phyloP scores from a whole-genome alignment of 64 coral and sea anemone genomes.

The Porites lutea region DNA sequence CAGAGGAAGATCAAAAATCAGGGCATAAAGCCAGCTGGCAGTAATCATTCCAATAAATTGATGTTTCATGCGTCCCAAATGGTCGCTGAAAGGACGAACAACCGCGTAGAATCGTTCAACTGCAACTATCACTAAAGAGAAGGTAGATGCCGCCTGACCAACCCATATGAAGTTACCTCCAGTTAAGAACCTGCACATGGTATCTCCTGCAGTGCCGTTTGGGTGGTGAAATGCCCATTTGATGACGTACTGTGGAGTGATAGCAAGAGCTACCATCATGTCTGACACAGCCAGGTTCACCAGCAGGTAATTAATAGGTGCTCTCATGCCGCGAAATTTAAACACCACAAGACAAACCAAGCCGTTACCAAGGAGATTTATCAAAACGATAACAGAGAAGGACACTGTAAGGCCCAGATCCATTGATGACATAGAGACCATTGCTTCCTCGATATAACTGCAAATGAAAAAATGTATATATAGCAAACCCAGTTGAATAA shows the following conservation, averaged over 20 bases:
- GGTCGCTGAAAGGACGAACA: neutral
- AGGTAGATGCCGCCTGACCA: conserved; percentile 11
- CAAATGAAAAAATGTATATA: neutral
- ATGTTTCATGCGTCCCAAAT: neutral
- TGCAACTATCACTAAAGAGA: conserved; percentile 31
- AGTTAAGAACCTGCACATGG: conserved; percentile 70
- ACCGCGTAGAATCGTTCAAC: conserved; percentile 39
- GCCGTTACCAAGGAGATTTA: conserved; percentile 73
- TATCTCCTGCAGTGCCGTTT: conserved; percentile 49
- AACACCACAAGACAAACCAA: conserved; percentile 60
- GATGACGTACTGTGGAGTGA: conserved; percentile 65
- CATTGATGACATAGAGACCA: neutral
- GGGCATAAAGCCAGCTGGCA: conserved; percentile 27
- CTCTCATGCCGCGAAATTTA: conserved; percentile 27
- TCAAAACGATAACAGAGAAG: conserved; percentile 40
- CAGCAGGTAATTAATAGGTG: conserved; percentile 70
- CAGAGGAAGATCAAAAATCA: conserved; percentile 50
- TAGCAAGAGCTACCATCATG: conserved; percentile 68
- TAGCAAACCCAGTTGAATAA: too few relatives aligned
- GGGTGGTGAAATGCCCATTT: conserved; percentile 55
- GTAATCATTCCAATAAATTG: conserved; percentile 4
- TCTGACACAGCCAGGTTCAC: conserved; percentile 71
- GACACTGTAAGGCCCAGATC: neutral
- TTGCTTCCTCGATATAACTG: neutral
- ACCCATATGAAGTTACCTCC: conserved; percentile 85